Base-by-base conservation (phyloP, 1,140 invertebrate species). In the Whitmania pigra region DNA sequence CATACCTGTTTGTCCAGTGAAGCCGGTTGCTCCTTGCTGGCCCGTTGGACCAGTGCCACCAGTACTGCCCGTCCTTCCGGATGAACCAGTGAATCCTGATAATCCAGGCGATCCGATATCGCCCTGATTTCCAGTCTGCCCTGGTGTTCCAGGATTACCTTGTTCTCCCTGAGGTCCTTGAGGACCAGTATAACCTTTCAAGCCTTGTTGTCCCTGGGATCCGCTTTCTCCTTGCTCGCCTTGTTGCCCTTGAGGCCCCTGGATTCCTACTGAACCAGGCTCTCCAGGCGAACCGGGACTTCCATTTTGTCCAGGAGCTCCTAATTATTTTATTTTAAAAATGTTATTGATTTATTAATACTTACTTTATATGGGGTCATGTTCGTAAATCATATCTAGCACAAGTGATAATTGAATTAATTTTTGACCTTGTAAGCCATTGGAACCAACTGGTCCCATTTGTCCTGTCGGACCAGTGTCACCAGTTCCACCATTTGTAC, bases 201-300 rank as follows among this genome's bases (percentile, higher is more conserved):
- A 20, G 7, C 71, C 71, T 29, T 36, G 18, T 17, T 36, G 54
- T 22, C 71, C 71, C 20, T 4, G 71, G 20, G 31, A 31, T 22
- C 71, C 71, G 27, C 29, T 36, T 20, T 29, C 27, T 40, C 71
- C 71, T 25, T 29, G 27, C 9, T 27, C 31, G 15, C 71, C 71
- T 70, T 70, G 69, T 13, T 25, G 22, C 4, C 69, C 69, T 13
- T 36, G 69, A 43, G 53, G n/a, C 40, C 67, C 67, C 11, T 27
- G n/a, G 31, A 6, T 5, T 11, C 67, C 67, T 36, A 80, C 80
- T 68, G 78, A 74, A 67, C 86, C 85, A 73, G 82, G 55, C 71
- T 57, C 76, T 74, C 63, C 85, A 82, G 63, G 78, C 77, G 69
- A 77, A 69, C 70, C 84, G 22, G 69, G 53, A n/a, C 27, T n/a